Percentiles rank a stretch among this genome's conserved stretches.
Evolutionary conservation across 2,797 vertebrate species (phyloP).

Genomic region (Lepus oiostolus): DNA sequence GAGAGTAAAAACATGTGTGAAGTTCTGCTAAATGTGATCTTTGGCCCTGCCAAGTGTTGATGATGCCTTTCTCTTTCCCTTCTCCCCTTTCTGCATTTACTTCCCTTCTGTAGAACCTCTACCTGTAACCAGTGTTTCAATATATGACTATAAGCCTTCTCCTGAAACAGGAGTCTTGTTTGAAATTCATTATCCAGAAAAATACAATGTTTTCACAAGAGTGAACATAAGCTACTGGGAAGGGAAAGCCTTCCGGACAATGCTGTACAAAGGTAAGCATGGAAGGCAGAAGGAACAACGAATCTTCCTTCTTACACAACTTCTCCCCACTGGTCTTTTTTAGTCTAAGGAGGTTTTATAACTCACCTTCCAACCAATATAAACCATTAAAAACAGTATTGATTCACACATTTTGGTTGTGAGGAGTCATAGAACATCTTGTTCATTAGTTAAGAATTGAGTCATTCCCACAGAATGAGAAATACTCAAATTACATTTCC

Average conservation of each 20-base stretch:
- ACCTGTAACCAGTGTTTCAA: conserved; percentile 92
- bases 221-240: conserved; percentile 98
- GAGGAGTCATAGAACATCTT: neutral
- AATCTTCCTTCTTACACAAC: neutral
- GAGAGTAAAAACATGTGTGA: neutral
- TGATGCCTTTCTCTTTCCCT: neutral
- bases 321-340: neutral
- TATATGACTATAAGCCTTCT: conserved; percentile 94
- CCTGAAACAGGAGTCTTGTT: conserved; percentile 97
- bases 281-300: neutral
- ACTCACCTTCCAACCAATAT: neutral
- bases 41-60: conserved; percentile 3
- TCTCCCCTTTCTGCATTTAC: conserved; percentile 16
- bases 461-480: neutral
- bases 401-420: conserved; percentile 20
- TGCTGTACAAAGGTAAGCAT: conserved; percentile 96
- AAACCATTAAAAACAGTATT: conserved; percentile 58
- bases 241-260: conserved; percentile 91
- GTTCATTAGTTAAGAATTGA: conserved; percentile 32
- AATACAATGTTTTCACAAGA: conserved; percentile 94
- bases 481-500: conserved; percentile 39
- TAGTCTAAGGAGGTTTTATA: neutral
- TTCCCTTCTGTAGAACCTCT: conserved; percentile 91
- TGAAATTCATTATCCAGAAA: conserved; percentile 93
- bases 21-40: no score